Conservation (phyloP, 2,888 invertebrate genomes). For the Perizoma flavofasciatum region DNA sequence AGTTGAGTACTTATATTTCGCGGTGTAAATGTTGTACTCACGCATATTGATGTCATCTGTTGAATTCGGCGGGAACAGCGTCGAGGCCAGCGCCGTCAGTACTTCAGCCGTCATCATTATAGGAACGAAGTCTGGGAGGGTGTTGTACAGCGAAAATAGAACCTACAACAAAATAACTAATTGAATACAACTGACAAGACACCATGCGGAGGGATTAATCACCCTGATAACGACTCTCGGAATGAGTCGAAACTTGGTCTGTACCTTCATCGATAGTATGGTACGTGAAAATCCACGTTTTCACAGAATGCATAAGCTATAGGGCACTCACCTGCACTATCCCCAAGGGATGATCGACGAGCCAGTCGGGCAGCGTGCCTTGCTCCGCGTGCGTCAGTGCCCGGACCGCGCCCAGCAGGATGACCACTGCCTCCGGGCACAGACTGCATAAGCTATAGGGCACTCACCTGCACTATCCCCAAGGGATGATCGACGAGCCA, state of each 20-base stretch:
- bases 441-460: background rate
- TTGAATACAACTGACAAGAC: background rate
- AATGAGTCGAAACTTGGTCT: too few relatives aligned
- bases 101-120: conserved; percentile 97
- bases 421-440: conserved; percentile 95
- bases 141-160: conserved; percentile 97
- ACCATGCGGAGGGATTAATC: too few relatives aligned
- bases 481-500: conserved; percentile 92
- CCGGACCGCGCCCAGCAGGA: conserved; percentile 93
- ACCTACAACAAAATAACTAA: conserved; percentile 82
- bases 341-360: conserved; percentile 90
- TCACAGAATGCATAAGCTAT: too few relatives aligned
- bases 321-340: conserved; percentile 87
- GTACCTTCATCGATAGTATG: too few relatives aligned
- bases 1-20: too few relatives aligned
- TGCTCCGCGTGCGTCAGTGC: conserved; percentile 87
- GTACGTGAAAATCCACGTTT: too few relatives aligned
- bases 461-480: conserved; percentile 87
- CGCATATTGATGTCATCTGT: conserved; percentile 75
- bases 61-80: conserved; percentile 89
- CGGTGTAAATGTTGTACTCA: conserved; percentile 51
- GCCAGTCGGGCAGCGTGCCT: conserved; percentile 87
- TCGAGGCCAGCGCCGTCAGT: conserved; percentile 91
- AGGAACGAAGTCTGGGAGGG: conserved; percentile 95
- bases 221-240: too few relatives aligned